phyloP scores from a whole-genome alignment of 64 coral and sea anemone genomes.

The Stichodactyla mertensii region DNA sequence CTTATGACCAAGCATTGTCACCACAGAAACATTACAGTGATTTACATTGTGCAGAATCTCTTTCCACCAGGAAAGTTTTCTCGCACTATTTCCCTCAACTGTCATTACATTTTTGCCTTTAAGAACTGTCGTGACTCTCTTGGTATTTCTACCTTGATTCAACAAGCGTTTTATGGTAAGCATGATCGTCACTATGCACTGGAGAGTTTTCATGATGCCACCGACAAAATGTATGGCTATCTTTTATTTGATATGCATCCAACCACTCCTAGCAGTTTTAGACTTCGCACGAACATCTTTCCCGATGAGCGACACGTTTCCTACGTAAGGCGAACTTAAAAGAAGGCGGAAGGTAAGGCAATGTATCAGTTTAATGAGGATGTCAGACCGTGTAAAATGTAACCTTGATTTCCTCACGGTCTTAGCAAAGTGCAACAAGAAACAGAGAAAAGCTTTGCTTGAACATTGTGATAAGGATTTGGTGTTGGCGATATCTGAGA shows the following conservation, averaged over 20 bases:
- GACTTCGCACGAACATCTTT: background rate
- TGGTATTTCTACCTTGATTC: too few species aligned
- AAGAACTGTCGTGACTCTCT: too few species aligned
- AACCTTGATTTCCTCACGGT: too few species aligned
- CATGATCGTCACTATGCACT: background rate
- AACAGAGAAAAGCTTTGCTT: background rate
- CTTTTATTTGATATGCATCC: background rate
- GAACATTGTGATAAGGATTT: background rate
- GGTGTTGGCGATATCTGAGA: background rate
- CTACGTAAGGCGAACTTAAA: background rate
- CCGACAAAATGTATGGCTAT: slow-evolving; percentile 8
- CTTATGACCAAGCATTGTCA: too few species aligned
- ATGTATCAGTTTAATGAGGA: too few species aligned
- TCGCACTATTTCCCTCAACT: too few species aligned
- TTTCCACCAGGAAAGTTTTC: too few species aligned
- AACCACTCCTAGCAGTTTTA: background rate
- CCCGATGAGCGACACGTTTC: background rate
- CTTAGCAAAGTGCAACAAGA: background rate
- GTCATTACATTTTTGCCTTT: too few species aligned
- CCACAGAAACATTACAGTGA: too few species aligned
- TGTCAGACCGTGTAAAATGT: background rate
- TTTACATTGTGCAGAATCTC: too few species aligned
- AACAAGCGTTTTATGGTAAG: background rate
- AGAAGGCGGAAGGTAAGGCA: background rate
- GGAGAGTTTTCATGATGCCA: background rate